These are phyloP conservation scores for Resseliella maxima DNA, from an alignment of 2,888 invertebrate species.

Conservation along the genomic window DNA sequence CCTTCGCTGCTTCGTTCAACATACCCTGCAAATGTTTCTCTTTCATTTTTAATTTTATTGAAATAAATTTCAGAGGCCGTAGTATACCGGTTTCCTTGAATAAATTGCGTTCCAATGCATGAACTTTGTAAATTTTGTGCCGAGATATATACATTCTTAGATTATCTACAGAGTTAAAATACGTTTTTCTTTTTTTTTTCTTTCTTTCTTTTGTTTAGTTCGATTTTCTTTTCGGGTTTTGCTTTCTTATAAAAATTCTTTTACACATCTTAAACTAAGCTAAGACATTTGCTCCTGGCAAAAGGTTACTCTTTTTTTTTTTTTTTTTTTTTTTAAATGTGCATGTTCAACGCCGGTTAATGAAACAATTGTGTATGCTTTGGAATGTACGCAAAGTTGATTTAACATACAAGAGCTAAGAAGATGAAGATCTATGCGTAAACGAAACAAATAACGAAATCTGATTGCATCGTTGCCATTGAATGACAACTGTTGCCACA, in stretches of 20 bases:
- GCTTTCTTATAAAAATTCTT: neutral
- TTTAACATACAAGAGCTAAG: neutral
- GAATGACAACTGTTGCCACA: constrained; percentile 47
- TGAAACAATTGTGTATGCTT: neutral
- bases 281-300: neutral
- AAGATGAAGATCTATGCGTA: neutral
- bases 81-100: no score
- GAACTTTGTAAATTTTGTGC: no score
- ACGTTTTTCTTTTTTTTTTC: no score
- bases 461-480: neutral
- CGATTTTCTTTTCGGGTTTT: neutral
- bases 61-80: no score
- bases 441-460: neutral
- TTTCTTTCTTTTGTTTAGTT: neutral
- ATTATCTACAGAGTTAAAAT: no score
- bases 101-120: no score
- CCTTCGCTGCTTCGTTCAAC: no score
- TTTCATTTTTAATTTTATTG: no score
- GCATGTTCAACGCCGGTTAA: neutral
- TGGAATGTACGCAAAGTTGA: neutral
- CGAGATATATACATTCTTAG: no score
- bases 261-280: neutral
- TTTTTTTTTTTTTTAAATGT: no score
- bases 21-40: no score
- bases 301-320: neutral